Conservation (phyloP, 2,113 vertebrate species). For the Oxyura jamaicensis region DNA sequence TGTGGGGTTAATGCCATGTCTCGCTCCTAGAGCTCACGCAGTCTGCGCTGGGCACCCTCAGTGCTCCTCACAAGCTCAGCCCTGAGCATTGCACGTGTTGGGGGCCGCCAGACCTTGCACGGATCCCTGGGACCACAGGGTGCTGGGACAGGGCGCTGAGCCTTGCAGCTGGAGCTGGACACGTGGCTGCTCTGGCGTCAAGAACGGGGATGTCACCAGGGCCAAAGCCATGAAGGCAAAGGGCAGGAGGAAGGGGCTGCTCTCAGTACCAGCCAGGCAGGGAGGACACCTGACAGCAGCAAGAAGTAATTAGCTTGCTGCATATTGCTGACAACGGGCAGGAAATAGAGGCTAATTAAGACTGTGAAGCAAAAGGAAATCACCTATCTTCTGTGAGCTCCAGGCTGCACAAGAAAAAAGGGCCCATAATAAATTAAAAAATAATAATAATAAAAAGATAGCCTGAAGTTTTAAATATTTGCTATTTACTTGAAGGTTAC, state of each 20-base stretch:
- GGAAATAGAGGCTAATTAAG: not conserved
- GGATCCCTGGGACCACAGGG: not conserved
- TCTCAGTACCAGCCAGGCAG: not conserved
- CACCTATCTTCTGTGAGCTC: not conserved
- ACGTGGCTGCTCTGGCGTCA: fast-evolving
- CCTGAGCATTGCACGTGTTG: fast-evolving
- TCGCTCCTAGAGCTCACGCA: not conserved
- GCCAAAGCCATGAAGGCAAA: fast-evolving
- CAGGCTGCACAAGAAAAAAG: not conserved
- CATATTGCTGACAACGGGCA: not conserved
- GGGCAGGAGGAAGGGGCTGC: not conserved
- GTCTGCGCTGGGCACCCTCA: not conserved
- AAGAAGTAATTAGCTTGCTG: not conserved
- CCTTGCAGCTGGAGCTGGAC: not conserved
- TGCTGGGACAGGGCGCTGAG: fast-evolving
- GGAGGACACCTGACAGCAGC: not conserved
- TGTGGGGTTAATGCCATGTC: fast-evolving
- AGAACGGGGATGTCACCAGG: not conserved
- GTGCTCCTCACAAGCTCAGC: not conserved
- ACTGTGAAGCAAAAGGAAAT: not conserved
- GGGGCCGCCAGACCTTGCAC: not conserved
- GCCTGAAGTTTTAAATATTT: not conserved
- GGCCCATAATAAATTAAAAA: not conserved
- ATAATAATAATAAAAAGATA: not conserved
- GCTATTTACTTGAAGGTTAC: not conserved